Evolutionary conservation across 2,113 vertebrate species (phyloP).

Genomic region (Hyperopisus bebe): DNA sequence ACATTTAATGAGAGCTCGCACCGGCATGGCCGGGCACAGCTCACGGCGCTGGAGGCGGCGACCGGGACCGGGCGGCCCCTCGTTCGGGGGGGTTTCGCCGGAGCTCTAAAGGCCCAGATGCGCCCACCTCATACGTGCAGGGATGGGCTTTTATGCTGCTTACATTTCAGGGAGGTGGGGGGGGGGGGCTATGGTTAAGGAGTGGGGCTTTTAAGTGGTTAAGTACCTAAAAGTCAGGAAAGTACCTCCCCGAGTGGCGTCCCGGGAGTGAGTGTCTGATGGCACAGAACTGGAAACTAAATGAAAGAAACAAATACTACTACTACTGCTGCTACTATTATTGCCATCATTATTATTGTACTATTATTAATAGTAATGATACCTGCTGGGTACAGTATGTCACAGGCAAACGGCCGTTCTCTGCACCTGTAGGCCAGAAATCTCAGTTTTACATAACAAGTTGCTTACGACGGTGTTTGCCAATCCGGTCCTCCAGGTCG

Average conservation of each 20-base stretch:
- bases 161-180: not conserved
- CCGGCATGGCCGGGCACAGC: not conserved
- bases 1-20: constrained; percentile 12
- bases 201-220: not conserved
- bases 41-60: not conserved
- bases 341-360: not conserved
- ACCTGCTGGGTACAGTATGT: not conserved
- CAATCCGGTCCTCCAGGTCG: not conserved
- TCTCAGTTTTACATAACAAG: not conserved
- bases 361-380: not conserved
- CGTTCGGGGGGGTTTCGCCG: not conserved
- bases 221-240: not conserved
- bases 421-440: not conserved
- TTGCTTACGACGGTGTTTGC: not conserved
- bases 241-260: not conserved
- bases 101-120: not conserved
- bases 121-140: not conserved
- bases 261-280: not conserved
- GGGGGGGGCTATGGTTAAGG: not conserved
- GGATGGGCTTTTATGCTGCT: not conserved
- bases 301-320: not conserved
- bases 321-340: not conserved
- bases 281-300: not conserved
- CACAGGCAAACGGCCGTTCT: not conserved
- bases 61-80: not conserved